Percentiles rank a stretch among this genome's conserved stretches.
Evolutionary conservation across 2,797 vertebrate genomes (phyloP).

Genomic region (Poecilia picta): DNA sequence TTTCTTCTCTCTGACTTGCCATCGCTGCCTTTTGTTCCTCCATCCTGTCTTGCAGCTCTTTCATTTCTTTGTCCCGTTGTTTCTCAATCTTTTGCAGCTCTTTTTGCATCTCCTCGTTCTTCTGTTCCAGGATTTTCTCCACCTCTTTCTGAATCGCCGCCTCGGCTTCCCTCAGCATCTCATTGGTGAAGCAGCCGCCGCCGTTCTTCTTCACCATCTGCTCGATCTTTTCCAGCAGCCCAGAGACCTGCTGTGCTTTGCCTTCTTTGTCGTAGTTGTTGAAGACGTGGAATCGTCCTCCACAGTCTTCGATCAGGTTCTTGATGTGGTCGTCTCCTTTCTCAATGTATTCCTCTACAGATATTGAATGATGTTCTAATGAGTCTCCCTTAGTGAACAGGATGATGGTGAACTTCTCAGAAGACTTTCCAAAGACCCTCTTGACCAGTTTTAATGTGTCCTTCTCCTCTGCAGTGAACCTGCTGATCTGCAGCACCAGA

Average conservation of each 20-base stretch:
- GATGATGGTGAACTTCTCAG: slow-evolving; percentile 35
- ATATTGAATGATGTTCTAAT: fast-evolving
- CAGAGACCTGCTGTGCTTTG: background rate
- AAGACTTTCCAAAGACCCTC: slow-evolving; percentile 12
- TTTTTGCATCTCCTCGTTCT: slow-evolving; percentile 5
- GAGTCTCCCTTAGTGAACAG: slow-evolving; percentile 28
- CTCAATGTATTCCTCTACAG: slow-evolving; percentile 20
- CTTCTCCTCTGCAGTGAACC: slow-evolving; percentile 32
- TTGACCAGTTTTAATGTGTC: slow-evolving; percentile 29
- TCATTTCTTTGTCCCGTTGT: background rate
- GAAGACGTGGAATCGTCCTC: background rate
- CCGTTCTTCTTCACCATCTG: slow-evolving; percentile 10
- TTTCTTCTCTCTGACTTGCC: background rate
- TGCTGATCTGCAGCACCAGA: slow-evolving; percentile 34
- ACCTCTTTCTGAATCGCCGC: slow-evolving; percentile 24
- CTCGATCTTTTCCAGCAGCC: slow-evolving; percentile 7
- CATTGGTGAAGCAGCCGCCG: slow-evolving; percentile 33
- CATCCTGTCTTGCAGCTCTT: background rate
- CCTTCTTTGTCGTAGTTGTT: background rate
- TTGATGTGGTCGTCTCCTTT: background rate
- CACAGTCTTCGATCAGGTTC: slow-evolving; percentile 9
- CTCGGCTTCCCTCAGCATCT: slow-evolving; percentile 45
- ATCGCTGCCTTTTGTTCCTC: background rate
- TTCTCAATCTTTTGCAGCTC: background rate
- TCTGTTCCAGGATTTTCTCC: slow-evolving; percentile 8